phyloP scores from a whole-genome alignment of 2,888 invertebrate genomes.

The Drosophila antonietae region DNA sequence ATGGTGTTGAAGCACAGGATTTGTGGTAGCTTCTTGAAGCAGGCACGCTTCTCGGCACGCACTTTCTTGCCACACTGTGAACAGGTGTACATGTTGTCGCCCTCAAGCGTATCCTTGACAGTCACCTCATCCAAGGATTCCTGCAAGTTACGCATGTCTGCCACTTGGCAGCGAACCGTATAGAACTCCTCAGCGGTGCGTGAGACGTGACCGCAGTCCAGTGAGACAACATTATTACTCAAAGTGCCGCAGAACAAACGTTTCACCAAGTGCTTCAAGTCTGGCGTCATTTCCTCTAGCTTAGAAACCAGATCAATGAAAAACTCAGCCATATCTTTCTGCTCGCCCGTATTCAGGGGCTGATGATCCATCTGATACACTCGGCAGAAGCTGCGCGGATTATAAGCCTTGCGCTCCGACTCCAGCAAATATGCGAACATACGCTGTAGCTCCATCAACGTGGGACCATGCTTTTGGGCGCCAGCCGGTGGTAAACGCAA shows the following conservation, averaged over 20 bases:
- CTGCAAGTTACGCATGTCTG: constrained; percentile 97
- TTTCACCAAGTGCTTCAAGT: constrained; percentile 94
- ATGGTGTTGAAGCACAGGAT: constrained; percentile 98
- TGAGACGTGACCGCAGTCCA: constrained; percentile 98
- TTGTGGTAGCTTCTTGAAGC: constrained; percentile 96
- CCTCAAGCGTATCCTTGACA: constrained; percentile 97
- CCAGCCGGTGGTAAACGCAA: constrained; percentile 90
- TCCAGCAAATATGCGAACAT: constrained; percentile 98
- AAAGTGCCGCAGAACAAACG: constrained; percentile 96
- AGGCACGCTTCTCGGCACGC: constrained; percentile 96
- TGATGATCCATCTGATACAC: constrained; percentile 99
- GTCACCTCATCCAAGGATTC: constrained; percentile 98
- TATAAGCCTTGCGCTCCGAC: constrained; percentile 97
- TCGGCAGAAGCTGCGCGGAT: constrained; percentile 97
- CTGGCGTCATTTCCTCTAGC: constrained; percentile 97
- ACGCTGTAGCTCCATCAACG: constrained; percentile 93
- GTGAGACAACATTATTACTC: constrained; percentile 97
- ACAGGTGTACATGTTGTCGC: constrained; percentile 99
- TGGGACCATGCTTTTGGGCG: constrained; percentile 91
- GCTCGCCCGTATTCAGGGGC: constrained; percentile 97
- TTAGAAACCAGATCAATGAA: constrained; percentile 98
- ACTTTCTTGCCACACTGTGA: constrained; percentile 98
- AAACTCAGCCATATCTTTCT: constrained; percentile 99
- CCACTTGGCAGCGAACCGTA: constrained; percentile 97
- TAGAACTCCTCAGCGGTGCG: constrained; percentile 98